Base-by-base conservation (phyloP, 2,888 invertebrate species). In the Amphipoea lucens region DNA sequence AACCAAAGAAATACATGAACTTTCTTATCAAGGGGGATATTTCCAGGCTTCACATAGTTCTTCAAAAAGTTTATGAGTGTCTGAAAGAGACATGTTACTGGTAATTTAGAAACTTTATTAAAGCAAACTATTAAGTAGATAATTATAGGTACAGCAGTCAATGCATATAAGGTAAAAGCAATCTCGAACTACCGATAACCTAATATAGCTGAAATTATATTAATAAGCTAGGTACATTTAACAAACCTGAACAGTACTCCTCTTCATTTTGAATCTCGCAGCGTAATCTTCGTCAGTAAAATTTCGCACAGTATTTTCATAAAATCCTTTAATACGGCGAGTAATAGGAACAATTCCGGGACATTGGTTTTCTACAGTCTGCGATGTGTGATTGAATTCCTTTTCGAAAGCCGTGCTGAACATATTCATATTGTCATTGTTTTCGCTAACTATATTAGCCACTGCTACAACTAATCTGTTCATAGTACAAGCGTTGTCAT, bases 1-100 rank as follows among this genome's bases (percentile, higher is more conserved):
- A 95, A 87, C 94, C 95, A 96, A 14, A 97, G 90, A 89, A 96
- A 96, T 42, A 97, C 89, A 90, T 96, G 96, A 14, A 96, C 93
- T 89, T 96, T 96, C 89, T 96, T 96, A 66, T 95, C 95, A 40
- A 97, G 84, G 40, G 95, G 90, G 11, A 96, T 92, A 75, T 85
- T 91, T 4, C 93, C 93, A 51, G 92, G 88, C 70, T 91, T 92
- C 20, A 93, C 84, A 85, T 90, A 84, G 48, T 91, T 92, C 83
- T 92, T 92, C 76, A 97, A 88, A 85, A 92, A 94, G 29, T 88
- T 91, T 36, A 95, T 92, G 29, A 97, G 87, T 60, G 92, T 92
- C 96, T 96, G 94, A 80, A 96, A 96, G 5, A 67, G 79, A 71
- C 12, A 70, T 45, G 9, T 51, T 29, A 65, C 7, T 48, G 7